phyloP scores from a whole-genome alignment of 2,797 vertebrate genomes.

The Pipistrellus pygmaeus region DNA sequence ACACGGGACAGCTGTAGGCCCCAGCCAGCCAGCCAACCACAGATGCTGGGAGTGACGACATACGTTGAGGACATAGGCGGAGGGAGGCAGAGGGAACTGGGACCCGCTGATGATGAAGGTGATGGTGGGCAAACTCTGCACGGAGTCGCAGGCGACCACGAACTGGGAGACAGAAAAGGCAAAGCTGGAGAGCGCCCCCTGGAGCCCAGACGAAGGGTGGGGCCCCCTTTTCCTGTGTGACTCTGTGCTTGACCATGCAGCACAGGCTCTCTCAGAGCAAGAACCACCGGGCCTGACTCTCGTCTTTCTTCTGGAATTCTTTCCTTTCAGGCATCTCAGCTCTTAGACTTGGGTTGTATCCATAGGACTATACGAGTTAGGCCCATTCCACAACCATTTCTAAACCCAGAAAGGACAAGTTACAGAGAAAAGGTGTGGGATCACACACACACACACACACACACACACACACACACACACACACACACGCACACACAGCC shows the following conservation, averaged over 20 bases:
- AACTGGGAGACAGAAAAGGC: conserved; percentile 82
- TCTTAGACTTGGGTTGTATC: not conserved
- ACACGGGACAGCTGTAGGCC: not conserved
- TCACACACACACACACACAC: not conserved
- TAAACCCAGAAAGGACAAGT: not conserved
- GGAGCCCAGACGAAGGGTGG: not conserved
- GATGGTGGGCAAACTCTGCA: conserved; percentile 86
- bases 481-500: not conserved
- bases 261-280: not conserved
- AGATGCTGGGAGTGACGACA: accelerated
- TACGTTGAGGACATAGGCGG: conserved; percentile 86
- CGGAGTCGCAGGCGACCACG: conserved; percentile 84
- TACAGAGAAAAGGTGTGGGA: not conserved
- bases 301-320: not conserved
- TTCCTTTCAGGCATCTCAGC: not conserved
- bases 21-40: not conserved
- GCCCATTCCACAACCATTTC: not conserved
- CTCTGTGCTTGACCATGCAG: not conserved
- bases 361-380: not conserved
- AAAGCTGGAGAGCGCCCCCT: not conserved
- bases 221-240: not conserved
- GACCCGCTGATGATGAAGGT: conserved; percentile 86
- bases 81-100: conserved; percentile 85
- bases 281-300: no score
- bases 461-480: not conserved